Conservation (phyloP, 2,797 vertebrate genomes). For the Nannoperca obscura region DNA sequence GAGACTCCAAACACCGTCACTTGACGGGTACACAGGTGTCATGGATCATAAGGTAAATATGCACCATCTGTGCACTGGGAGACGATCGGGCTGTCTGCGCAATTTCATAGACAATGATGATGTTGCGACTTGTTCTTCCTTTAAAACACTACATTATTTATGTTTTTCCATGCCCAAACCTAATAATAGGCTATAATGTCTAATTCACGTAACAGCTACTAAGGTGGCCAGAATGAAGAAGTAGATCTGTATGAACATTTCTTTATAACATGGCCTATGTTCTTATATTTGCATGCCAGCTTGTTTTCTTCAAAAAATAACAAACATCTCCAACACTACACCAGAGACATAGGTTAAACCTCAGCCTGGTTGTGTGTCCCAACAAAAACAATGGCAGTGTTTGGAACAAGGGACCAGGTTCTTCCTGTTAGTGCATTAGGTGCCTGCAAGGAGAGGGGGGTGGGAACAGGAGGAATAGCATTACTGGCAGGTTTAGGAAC, state of each 20-base stretch:
- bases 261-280: neutral
- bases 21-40: conserved; percentile 91
- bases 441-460: neutral
- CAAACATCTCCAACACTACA: neutral
- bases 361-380: neutral
- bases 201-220: neutral
- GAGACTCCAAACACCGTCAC: conserved; percentile 63
- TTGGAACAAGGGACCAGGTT: conserved; percentile 10
- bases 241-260: neutral
- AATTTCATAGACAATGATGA: neutral
- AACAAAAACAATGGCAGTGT: neutral
- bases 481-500: conserved; percentile 15
- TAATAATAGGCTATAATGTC: neutral
- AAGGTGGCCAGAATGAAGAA: neutral
- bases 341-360: neutral
- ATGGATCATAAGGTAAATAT: conserved; percentile 92
- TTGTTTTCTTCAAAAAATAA: neutral
- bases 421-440: neutral
- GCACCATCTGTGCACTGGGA: conserved; percentile 20
- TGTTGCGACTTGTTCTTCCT: conserved; percentile 1
- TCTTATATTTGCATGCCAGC: neutral
- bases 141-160: neutral
- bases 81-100: neutral
- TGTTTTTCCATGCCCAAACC: neutral
- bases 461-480: neutral